phyloP scores from a whole-genome alignment of 2,888 invertebrate species.

The Heteromurus nitidus region DNA sequence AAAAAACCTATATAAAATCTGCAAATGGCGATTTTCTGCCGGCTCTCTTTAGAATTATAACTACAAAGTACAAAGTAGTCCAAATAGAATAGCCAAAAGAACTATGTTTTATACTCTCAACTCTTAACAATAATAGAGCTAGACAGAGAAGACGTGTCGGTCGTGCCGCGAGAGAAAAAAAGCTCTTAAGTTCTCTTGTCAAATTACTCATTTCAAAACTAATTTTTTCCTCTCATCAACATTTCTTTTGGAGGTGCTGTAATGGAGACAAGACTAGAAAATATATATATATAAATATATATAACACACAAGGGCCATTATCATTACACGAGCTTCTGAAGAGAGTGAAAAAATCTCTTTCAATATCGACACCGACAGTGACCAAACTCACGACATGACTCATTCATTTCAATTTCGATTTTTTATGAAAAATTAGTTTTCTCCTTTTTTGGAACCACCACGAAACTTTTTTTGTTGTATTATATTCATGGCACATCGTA shows the following conservation, averaged over 20 bases:
- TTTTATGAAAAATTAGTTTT: constrained; percentile 19
- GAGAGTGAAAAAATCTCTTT: background rate
- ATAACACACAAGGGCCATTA: background rate
- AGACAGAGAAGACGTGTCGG: background rate
- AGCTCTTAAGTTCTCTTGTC: background rate
- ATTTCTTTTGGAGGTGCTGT: constrained; percentile 9
- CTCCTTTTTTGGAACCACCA: constrained; percentile 12
- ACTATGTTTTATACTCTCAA: background rate
- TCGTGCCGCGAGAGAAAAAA: constrained; percentile 12
- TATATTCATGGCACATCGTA: background rate
- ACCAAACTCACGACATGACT: background rate
- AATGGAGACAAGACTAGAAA: background rate
- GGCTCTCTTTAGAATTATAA: constrained; percentile 7
- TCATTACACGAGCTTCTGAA: background rate
- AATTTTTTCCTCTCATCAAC: constrained; percentile 6
- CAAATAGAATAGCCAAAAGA: background rate
- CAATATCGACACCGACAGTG: background rate
- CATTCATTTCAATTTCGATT: constrained; percentile 35
- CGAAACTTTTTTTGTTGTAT: background rate
- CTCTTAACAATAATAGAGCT: background rate
- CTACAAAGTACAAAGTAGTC: constrained; percentile 3
- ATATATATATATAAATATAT: too few species aligned
- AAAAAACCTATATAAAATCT: background rate
- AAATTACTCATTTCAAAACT: constrained; percentile 11
- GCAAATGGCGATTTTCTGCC: constrained; percentile 3